Percentiles rank a stretch among this genome's conserved stretches.
Conservation (phyloP, 2,113 vertebrate genomes). For the Eretmodus cyanostictus region DNA sequence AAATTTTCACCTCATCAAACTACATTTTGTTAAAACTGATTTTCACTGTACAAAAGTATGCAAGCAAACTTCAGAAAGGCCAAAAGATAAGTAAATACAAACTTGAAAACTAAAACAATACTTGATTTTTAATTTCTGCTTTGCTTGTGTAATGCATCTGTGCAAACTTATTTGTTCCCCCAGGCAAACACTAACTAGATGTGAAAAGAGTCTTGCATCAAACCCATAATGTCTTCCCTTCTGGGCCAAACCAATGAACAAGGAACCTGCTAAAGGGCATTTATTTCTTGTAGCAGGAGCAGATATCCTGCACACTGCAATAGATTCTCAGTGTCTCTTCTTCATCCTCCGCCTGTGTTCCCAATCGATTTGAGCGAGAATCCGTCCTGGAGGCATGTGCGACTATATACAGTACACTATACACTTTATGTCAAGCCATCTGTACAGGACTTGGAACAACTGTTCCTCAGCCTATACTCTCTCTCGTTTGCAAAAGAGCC, state of each 20-base stretch:
- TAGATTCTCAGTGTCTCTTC: conserved; percentile 5
- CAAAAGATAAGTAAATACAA: neutral
- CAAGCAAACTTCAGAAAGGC: neutral
- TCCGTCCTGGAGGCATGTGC: conserved; percentile 17
- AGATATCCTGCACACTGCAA: neutral
- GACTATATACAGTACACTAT: neutral
- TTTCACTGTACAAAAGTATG: neutral
- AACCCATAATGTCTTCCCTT: neutral
- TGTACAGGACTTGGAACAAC: neutral
- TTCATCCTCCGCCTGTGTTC: neutral
- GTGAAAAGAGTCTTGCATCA: neutral
- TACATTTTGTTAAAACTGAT: neutral
- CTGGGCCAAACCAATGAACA: conserved; percentile 4
- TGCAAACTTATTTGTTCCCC: neutral
- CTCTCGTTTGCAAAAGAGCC: conserved; percentile 5
- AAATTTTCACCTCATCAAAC: neutral
- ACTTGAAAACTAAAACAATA: neutral
- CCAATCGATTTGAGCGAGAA: conserved; percentile 7
- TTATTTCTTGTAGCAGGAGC: conserved; percentile 7
- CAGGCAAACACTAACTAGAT: neutral
- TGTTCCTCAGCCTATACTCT: neutral
- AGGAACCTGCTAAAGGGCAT: conserved; percentile 6
- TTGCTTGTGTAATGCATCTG: neutral
- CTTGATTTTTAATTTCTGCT: neutral
- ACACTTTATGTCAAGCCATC: neutral